These are phyloP conservation scores for Mus caroli DNA, from an alignment of 2,797 vertebrate species.

Conservation along the genomic window DNA sequence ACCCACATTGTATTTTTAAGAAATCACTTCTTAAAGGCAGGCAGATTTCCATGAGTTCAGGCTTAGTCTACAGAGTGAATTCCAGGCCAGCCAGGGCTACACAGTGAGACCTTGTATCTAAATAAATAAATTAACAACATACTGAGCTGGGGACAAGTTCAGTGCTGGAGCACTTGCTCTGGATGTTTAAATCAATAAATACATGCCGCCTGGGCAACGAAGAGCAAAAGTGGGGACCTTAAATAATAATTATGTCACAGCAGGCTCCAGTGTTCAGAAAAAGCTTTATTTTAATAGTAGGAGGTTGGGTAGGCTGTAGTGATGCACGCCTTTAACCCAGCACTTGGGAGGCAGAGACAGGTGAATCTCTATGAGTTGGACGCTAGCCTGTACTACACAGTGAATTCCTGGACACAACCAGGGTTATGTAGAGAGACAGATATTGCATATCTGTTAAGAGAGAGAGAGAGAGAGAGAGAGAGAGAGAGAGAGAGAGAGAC, in stretches of 20 bases:
- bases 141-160: not conserved
- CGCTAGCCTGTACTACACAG: not conserved
- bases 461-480: fast-evolving
- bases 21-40: not conserved
- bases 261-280: not conserved
- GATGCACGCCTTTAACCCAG: not conserved
- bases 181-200: not conserved
- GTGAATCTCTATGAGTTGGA: not conserved
- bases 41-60: not conserved
- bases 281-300: not conserved
- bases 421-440: not conserved
- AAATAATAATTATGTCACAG: not conserved
- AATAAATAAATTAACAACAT: not conserved
- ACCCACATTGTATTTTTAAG: not conserved
- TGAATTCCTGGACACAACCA: not conserved
- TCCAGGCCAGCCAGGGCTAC: not conserved
- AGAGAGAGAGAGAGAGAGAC: too few relatives aligned
- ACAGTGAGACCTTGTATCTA: not conserved
- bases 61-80: not conserved
- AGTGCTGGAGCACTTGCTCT: not conserved
- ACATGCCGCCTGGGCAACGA: not conserved
- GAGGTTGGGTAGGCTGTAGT: not conserved
- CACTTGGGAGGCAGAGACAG: not conserved
- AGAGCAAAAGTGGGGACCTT: not conserved
- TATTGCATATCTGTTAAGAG: not conserved